Conservation (phyloP, 2,797 vertebrate species). For the Dermochelys coriacea region DNA sequence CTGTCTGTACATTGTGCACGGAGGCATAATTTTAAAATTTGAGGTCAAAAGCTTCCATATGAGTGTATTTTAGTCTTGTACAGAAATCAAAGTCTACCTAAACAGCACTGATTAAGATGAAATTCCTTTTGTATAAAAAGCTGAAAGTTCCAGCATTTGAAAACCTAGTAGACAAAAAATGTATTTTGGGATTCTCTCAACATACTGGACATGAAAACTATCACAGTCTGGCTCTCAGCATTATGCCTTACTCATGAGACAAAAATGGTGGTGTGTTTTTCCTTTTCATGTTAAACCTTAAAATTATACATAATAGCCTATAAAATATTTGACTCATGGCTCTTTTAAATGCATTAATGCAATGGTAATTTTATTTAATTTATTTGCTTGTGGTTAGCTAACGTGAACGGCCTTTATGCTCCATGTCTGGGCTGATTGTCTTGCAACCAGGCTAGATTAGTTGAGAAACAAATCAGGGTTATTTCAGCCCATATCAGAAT, state of each 20-base stretch:
- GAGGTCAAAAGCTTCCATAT: conserved; percentile 20
- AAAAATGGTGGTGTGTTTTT: background rate
- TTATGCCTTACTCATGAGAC: background rate
- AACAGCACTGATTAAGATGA: background rate
- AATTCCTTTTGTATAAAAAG: background rate
- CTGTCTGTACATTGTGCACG: background rate
- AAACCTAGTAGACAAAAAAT: background rate
- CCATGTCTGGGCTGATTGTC: background rate
- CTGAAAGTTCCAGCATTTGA: background rate
- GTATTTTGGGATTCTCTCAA: background rate
- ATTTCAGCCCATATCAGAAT: background rate
- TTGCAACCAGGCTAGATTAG: background rate
- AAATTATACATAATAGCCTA: background rate
- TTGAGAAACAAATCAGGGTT: background rate
- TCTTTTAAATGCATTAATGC: background rate
- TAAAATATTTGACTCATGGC: background rate
- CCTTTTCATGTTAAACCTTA: background rate
- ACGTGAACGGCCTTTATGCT: background rate
- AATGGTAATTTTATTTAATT: background rate
- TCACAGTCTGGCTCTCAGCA: rapidly evolving
- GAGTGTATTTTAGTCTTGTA: background rate
- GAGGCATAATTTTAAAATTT: background rate
- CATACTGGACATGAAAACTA: background rate
- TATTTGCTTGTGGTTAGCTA: background rate
- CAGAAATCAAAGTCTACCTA: background rate